Conservation (phyloP, 2,113 vertebrate species). For the Theropithecus gelada region DNA sequence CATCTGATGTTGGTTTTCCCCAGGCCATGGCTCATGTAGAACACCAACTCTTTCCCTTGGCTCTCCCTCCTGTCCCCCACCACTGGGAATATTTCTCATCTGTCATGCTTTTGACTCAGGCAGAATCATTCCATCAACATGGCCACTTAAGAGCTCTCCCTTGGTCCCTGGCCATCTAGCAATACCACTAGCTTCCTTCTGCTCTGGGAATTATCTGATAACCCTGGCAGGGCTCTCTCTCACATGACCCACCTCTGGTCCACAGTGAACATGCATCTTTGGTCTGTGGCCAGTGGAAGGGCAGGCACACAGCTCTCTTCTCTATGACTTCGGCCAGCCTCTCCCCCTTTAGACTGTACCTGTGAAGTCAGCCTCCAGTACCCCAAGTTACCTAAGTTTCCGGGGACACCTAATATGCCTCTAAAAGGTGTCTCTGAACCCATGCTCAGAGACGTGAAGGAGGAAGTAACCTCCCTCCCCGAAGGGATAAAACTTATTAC, state of each 20-base stretch:
- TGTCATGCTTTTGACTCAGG: background rate
- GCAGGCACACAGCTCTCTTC: background rate
- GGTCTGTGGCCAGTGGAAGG: background rate
- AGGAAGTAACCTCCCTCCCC: background rate
- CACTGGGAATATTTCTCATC: background rate
- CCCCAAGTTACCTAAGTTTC: background rate
- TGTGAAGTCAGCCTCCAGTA: background rate
- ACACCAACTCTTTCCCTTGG: background rate
- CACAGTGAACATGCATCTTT: background rate
- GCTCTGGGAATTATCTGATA: background rate
- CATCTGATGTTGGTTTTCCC: background rate
- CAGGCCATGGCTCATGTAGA: fast-evolving
- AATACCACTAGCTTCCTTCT: background rate
- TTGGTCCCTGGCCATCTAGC: background rate
- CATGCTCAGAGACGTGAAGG: background rate
- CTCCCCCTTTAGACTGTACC: background rate
- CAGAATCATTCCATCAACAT: background rate
- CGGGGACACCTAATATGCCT: background rate
- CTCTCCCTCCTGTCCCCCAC: background rate
- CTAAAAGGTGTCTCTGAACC: background rate
- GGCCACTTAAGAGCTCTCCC: background rate
- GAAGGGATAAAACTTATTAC: background rate
- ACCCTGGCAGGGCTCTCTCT: background rate
- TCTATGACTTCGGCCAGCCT: background rate
- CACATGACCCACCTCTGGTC: background rate